Percentiles rank a stretch among this genome's conserved stretches.
phyloP scores from a whole-genome alignment of 2,888 invertebrate genomes.

The Megamerina dolium region DNA sequence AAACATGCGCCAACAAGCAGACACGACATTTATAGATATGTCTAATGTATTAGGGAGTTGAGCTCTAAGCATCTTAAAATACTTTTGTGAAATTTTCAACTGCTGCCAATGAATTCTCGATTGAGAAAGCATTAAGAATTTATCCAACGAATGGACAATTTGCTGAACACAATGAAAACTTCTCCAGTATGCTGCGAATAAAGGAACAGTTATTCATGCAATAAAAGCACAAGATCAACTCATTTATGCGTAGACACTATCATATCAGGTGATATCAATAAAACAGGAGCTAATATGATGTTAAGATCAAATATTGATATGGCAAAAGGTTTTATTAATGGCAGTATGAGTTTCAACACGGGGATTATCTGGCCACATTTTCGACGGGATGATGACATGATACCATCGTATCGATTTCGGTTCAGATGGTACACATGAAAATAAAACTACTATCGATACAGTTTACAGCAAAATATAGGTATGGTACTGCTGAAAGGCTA shows the following conservation, averaged over 20 bases:
- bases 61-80: conserved; percentile 5
- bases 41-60: conserved; percentile 5
- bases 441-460: neutral
- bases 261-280: neutral
- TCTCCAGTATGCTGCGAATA: too few relatives aligned
- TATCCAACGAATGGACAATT: conserved; percentile 4
- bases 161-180: neutral
- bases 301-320: conserved; percentile 1
- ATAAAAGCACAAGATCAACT: too few relatives aligned
- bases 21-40: conserved; percentile 9
- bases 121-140: conserved; percentile 5
- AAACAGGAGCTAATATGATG: conserved; percentile 4
- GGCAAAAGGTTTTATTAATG: conserved; percentile 1
- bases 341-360: neutral
- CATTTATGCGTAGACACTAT: neutral
- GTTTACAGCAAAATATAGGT: too few relatives aligned
- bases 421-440: neutral
- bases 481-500: too few relatives aligned
- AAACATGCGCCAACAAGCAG: conserved; percentile 9
- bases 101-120: too few relatives aligned
- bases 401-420: conserved; percentile 1
- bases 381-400: conserved; percentile 2
- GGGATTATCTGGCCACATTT: conserved; percentile 4
- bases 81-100: too few relatives aligned
- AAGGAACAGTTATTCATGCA: too few relatives aligned